Evolutionary conservation across 2,888 invertebrate genomes (phyloP), one percentile per base, ranked within the genome.

Genomic region (Chorisops tibialis): DNA sequence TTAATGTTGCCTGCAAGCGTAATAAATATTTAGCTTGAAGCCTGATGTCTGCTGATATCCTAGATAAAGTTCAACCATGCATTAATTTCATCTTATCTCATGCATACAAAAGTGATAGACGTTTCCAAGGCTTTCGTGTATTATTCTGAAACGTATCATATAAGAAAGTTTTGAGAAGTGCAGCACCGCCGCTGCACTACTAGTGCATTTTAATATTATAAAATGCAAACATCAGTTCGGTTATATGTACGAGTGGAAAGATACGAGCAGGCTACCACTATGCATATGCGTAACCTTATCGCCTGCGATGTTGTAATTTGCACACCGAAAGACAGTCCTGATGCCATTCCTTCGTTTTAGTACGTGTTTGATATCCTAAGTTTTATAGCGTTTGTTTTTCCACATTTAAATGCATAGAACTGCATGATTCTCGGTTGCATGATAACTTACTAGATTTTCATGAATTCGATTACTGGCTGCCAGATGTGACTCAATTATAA

Each of bases 81-180:
- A 62, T 62, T 51, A 62, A 62, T 62, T 62, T 62, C 62, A 51
- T 62, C 59, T 62, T 62, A 62, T 62, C 62, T 58, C 62, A 62
- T 51, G 62, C 59, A 62, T 59, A 50, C 59, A 62, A 59, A 52
- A 62, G 59, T 62, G 58, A 62, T 59, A 62, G 62, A 62, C 59
- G 38, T 62, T 62, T 62, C 37, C 45, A 41, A 50, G 21, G 37
- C 51, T 47, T 50, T 30, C 30, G 30, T 16, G 35, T 45, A 59
- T 59, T 58, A 62, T 58, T 52, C 35, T 22, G 45, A n/a, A 49
- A 59, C 47, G 16, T 16, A n/a, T n/a, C n/a, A n/a, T n/a, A n/a
- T n/a, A 30, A 30, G 30, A 30, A n/a, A 47, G 21, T 18, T 18
- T 41, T 41, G n/a, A n/a, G 19, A 47, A 47, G 19, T 47, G 47